Evolutionary conservation across 2,888 invertebrate genomes (phyloP).

Genomic region (Plagodis pulveraria): DNA sequence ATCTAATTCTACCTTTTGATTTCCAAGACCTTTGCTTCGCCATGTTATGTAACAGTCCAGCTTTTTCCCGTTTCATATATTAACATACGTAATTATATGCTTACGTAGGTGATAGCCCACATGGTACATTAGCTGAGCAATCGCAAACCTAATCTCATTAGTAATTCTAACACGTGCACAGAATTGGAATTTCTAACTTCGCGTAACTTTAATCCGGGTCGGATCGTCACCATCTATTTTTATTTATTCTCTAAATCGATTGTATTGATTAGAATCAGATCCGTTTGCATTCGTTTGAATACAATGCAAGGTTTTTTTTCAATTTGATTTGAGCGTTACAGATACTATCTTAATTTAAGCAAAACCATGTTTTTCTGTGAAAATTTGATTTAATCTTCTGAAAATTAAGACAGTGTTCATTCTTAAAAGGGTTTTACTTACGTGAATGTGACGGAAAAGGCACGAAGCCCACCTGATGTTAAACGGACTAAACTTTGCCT

Average conservation of each 20-base stretch:
- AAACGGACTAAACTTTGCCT: too few relatives aligned
- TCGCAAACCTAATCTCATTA: constrained; percentile 12
- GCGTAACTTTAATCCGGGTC: constrained; percentile 18
- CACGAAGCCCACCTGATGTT: too few relatives aligned
- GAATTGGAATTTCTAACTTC: constrained; percentile 3
- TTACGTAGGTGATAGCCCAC: constrained; percentile 16
- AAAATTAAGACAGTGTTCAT: too few relatives aligned
- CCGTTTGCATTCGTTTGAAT: constrained; percentile 12
- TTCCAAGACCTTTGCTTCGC: too few relatives aligned
- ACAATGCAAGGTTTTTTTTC: constrained; percentile 5
- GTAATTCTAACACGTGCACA: constrained; percentile 6
- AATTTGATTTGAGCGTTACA: not conserved
- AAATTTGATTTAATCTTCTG: too few relatives aligned
- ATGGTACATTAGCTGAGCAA: constrained; percentile 10
- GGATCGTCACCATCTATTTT: constrained; percentile 17
- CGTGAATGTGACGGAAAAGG: too few relatives aligned
- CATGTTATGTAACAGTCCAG: too few relatives aligned
- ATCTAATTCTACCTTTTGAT: too few relatives aligned
- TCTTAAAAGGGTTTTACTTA: too few relatives aligned
- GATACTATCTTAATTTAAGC: not conserved
- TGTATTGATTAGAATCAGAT: constrained; percentile 16
- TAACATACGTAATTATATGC: not conserved
- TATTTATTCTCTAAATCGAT: constrained; percentile 15
- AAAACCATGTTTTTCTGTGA: too few relatives aligned
- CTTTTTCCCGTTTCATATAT: too few relatives aligned